Base-by-base conservation (phyloP, 2,888 invertebrate genomes). In the Drosophila picticornis region DNA sequence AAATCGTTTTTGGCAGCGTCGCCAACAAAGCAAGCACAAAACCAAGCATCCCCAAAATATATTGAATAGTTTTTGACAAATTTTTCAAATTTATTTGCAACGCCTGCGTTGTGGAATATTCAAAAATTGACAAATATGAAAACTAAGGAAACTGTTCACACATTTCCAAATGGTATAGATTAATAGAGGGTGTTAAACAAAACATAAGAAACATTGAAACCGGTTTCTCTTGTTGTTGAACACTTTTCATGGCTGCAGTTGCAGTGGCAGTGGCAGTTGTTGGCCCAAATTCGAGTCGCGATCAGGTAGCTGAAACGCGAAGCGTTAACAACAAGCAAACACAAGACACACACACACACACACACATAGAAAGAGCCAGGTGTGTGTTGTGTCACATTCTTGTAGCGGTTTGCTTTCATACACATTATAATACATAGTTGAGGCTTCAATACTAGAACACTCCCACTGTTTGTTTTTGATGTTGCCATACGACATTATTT, bases 1-100 rank as follows among this genome's bases (percentile, higher is more conserved):
- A 83, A 87, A 69, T 63, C 29, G 29, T 58, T 72, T 82, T 85
- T 85, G 84, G 84, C 84, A 89, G 22, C 58, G 56, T n/a, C 38
- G 90, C 84, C 90, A 89, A 77, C 50, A 74, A 38, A 57, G 61
- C 10, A 59, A 56, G 50, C 16, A 29, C 70, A 52, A 63, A 29
- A 61, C 52, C 56, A 72, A 46, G 56, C 50, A 65, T n/a, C 29
- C 25, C 16, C 50, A 46, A 53, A 7, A 67, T 50, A 25, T 51
- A 31, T 29, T 19, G 43, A 50, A 65, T n/a, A 40, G n/a, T 52
- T 63, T 73, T 77, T 89, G 84, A 89, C 82, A 87, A 85, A 85
- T 85, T 80, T 72, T 72, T 52, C 53, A 43, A 74, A 84, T 83
- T 88, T 88, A 75, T 83, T 69, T 62, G 52, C 69, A 57, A 55